Evolutionary conservation across 2,888 invertebrate genomes (phyloP).

Genomic region (Drosophila setosimentum): DNA sequence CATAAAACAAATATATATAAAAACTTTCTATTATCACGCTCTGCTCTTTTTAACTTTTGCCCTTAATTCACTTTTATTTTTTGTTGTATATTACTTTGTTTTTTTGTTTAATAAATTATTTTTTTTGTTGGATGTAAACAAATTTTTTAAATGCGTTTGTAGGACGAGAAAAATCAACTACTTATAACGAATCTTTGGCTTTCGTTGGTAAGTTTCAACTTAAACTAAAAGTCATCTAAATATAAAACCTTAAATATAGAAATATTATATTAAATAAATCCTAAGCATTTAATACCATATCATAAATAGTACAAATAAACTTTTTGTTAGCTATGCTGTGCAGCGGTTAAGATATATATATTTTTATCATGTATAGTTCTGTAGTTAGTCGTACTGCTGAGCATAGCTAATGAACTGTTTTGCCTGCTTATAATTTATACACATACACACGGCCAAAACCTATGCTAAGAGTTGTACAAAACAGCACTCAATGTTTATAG

Average conservation of each 20-base stretch:
- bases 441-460: constrained; percentile 64
- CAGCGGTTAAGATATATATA: constrained; percentile 18
- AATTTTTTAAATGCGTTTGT: constrained; percentile 85
- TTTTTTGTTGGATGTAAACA: constrained; percentile 57
- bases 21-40: constrained; percentile 82
- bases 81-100: constrained; percentile 42
- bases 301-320: constrained; percentile 53
- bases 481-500: constrained; percentile 26
- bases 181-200: constrained; percentile 98
- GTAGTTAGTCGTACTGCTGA: constrained; percentile 38
- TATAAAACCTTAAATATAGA: constrained; percentile 58
- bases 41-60: constrained; percentile 88
- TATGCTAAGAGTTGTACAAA: constrained; percentile 53
- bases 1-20: constrained; percentile 72
- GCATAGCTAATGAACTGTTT: constrained; percentile 47
- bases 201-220: constrained; percentile 93
- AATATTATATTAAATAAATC: constrained; percentile 63
- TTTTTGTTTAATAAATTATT: constrained; percentile 19
- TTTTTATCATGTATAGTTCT: constrained; percentile 21
- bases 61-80: constrained; percentile 73
- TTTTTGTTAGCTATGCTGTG: constrained; percentile 36
- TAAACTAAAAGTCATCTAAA: constrained; percentile 79
- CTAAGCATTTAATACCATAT: constrained; percentile 64
- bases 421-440: constrained; percentile 71
- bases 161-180: constrained; percentile 98